Conservation (phyloP, 2,113 vertebrate species). For the Rhodinocichla rosea region DNA sequence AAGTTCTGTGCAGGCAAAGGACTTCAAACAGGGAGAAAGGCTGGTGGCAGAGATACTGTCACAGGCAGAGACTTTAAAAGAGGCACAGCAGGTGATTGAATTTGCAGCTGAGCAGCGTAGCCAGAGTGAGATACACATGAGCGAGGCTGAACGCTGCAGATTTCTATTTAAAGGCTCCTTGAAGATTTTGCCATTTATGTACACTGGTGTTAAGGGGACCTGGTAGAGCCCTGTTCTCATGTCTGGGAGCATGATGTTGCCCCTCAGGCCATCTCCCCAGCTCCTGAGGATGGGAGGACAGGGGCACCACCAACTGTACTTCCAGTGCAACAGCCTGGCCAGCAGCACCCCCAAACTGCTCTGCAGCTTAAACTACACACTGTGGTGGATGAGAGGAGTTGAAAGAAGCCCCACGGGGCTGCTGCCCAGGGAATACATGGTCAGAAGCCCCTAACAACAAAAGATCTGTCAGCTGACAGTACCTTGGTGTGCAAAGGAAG, state of each 20-base stretch:
- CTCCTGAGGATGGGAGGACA: background rate
- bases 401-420: background rate
- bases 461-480: background rate
- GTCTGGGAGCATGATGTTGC: accelerated
- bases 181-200: background rate
- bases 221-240: background rate
- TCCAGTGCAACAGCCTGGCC: accelerated
- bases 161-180: background rate
- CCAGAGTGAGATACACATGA: accelerated
- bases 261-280: background rate
- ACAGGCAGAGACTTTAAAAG: background rate
- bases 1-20: background rate
- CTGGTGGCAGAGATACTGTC: background rate
- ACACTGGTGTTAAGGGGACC: accelerated
- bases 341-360: background rate
- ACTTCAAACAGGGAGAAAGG: background rate
- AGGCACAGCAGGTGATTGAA: background rate
- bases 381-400: background rate
- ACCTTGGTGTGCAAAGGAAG: background rate
- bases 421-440: background rate
- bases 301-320: accelerated
- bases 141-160: background rate
- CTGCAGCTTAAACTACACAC: background rate
- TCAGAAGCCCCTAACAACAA: background rate
- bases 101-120: background rate